phyloP scores from a whole-genome alignment of 1,140 invertebrate species.

The Drosophila teissieri region DNA sequence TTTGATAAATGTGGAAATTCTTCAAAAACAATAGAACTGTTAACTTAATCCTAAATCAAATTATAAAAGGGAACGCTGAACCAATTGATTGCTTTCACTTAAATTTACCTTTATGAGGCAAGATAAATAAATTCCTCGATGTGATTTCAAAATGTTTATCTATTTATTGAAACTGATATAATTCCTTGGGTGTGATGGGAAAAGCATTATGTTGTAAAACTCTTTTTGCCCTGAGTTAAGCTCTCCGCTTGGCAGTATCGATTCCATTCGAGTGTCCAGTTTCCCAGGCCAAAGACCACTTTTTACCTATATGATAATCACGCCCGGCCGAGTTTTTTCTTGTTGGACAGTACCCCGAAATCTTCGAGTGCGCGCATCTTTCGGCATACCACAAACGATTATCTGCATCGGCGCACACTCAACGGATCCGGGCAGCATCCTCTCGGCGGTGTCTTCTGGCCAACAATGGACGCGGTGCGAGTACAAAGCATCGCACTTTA shows the following conservation, averaged over 20 bases:
- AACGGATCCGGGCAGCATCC: constrained; percentile 45
- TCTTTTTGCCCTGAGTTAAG: too few relatives aligned
- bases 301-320: constrained; percentile 51
- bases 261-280: constrained; percentile 6
- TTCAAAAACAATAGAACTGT: too few relatives aligned
- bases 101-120: too few relatives aligned
- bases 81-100: too few relatives aligned
- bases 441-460: constrained; percentile 15
- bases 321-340: neutral
- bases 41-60: too few relatives aligned
- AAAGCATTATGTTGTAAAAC: neutral
- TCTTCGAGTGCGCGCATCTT: constrained; percentile 37
- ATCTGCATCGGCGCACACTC: constrained; percentile 75
- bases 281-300: constrained; percentile 31
- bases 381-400: constrained; percentile 83
- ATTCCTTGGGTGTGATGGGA: too few relatives aligned
- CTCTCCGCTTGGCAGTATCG: neutral
- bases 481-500: constrained; percentile 84
- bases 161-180: too few relatives aligned
- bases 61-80: too few relatives aligned
- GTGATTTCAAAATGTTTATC: too few relatives aligned
- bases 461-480: constrained; percentile 77
- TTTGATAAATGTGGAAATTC: neutral
- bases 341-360: constrained; percentile 20
- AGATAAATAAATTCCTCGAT: too few relatives aligned